phyloP scores from a whole-genome alignment of 92 coral and sea anemone genomes.

The Blastomussa wellsi region DNA sequence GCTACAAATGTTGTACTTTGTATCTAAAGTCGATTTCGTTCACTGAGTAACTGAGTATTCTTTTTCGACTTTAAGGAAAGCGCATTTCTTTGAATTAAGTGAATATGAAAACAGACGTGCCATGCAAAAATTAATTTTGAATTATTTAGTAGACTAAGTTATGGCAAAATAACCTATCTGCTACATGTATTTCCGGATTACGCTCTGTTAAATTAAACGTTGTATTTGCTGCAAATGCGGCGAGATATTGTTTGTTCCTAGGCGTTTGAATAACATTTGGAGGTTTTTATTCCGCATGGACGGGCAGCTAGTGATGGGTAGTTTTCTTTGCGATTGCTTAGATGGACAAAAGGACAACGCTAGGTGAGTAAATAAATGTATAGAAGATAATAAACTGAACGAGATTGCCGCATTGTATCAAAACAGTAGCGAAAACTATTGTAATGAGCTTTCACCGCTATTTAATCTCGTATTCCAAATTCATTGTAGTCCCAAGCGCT shows the following conservation, averaged over 20 bases:
- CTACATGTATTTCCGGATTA: slow-evolving; percentile 27
- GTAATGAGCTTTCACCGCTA: slow-evolving; percentile 30
- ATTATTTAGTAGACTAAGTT: not conserved
- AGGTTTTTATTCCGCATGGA: not conserved
- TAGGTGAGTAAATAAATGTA: slow-evolving; percentile 64
- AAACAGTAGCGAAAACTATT: slow-evolving; percentile 21
- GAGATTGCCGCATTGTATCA: slow-evolving; percentile 71
- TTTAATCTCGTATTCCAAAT: slow-evolving; percentile 24
- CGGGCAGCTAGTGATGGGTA: not conserved
- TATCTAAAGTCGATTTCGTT: not conserved
- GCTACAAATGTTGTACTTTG: not conserved
- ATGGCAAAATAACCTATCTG: not conserved
- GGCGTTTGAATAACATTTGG: not conserved
- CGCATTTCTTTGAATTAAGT: slow-evolving; percentile 6
- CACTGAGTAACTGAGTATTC: not conserved
- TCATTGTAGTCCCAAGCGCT: slow-evolving; percentile 17
- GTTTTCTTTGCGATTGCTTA: slow-evolving; percentile 16
- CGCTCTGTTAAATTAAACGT: not conserved
- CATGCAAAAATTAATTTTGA: slow-evolving; percentile 1
- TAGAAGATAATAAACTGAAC: slow-evolving; percentile 62
- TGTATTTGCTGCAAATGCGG: slow-evolving; percentile 3
- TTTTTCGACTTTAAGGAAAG: not conserved
- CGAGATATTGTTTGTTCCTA: not conserved
- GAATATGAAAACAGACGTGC: not conserved
- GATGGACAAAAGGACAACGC: slow-evolving; percentile 54